Percentiles rank a stretch among this genome's conserved stretches.
These are phyloP conservation scores for Cnemophilus loriae DNA, from an alignment of 2,113 vertebrate species.

Conservation along the genomic window DNA sequence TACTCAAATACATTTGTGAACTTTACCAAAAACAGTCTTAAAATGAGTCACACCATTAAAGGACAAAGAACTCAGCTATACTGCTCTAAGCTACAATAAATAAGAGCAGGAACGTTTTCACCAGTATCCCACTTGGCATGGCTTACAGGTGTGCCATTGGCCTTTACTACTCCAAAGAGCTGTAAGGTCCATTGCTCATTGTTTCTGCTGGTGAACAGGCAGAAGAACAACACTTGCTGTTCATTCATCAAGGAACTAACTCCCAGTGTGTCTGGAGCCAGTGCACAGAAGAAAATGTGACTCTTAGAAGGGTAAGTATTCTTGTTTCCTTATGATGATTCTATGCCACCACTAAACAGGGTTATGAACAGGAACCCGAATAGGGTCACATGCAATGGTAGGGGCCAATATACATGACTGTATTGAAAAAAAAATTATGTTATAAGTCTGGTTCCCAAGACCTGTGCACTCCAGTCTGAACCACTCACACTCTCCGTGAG, in stretches of 20 bases:
- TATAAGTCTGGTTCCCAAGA: neutral
- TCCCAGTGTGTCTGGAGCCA: neutral
- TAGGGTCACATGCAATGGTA: neutral
- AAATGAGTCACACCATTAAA: conserved; percentile 25
- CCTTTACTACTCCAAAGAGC: neutral
- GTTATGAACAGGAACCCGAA: neutral
- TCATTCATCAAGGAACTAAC: neutral
- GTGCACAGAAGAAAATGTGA: neutral
- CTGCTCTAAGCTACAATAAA: neutral
- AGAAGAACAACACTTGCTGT: neutral
- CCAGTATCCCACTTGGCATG: neutral
- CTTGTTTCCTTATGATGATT: neutral
- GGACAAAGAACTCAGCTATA: neutral
- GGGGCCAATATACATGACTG: neutral
- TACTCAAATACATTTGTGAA: neutral
- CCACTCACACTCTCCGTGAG: neutral
- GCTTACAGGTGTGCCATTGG: neutral
- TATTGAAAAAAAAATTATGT: neutral
- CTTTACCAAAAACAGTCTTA: conserved; percentile 6
- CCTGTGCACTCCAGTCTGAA: neutral
- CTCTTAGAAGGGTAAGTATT: neutral
- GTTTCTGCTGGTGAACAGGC: neutral
- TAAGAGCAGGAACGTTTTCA: neutral
- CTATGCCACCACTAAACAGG: neutral
- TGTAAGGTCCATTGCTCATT: neutral